Evolutionary conservation across 2,888 invertebrate species (phyloP), one percentile per base, ranked within the genome.

Genomic region (Leucania comma): DNA sequence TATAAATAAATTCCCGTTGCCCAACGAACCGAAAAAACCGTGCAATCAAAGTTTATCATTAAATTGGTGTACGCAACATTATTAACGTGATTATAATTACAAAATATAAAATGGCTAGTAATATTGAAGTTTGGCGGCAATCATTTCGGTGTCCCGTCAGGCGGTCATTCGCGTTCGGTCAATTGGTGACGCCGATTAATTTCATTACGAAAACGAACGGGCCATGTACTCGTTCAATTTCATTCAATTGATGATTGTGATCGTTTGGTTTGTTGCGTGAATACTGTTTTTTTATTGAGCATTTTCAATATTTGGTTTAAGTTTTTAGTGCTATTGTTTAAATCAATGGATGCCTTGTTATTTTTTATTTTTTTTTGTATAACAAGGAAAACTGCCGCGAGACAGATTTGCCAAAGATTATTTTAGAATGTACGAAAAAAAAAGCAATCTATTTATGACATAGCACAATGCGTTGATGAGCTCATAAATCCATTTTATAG

Each of bases 141-240:
- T 80, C 65, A 80, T 80, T 80, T 53, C 62, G 26, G 38, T 70
- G 79, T 57, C 59, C 67, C 58, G 58, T 74, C 79, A 69, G 58
- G 73, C 80, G 65, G 59, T 63, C 70, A 78, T 20, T 74, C 82
- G 61, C 51, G 70, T 71, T 57, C 83, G 76, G 63, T 85, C 85
- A 78, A 78, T 85, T 78, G 83, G 76, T 78, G 75, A 75, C 83
- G 73, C 66, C 81, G 78, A 85, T 85, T 85, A 79, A 83, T 83
- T 84, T 84, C 79, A 85, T 85, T 80, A 85, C 74, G 71, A 72
- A 62, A 78, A 73, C 71, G 86, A 74, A 69, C 86, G 72, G 71
- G 61, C 61, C 68, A 74, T 75, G 71, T 72, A 75, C 70, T 77
- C 85, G 72, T 83, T 81, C 73, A 85, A 85, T 84, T 78, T 72